Base-by-base conservation (phyloP, 1,140 invertebrate species). In the Microplitis demolitor region DNA sequence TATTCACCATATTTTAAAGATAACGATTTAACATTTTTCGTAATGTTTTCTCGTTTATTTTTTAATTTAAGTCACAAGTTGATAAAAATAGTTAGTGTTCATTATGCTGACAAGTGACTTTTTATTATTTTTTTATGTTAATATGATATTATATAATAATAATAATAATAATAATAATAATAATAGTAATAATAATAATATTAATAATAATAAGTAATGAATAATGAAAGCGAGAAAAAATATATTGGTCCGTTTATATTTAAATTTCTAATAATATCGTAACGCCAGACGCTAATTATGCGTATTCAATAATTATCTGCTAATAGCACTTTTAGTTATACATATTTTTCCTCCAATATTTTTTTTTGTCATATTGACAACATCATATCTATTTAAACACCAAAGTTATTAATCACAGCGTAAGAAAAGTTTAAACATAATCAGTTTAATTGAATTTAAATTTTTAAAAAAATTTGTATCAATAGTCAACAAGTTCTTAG, bases 241-340 rank as follows among this genome's bases (percentile, higher is more conserved):
- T 64, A 74, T 13, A 74, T 79, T 78, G 77, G 76, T 81, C 76
- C 73, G 31, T 73, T 77, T 56, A 71, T 62, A 31, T 60, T 60
- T 60, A 34, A 60, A 33, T 34, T 31, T 31, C 58, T 33, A 60
- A 60, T 13, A 60, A 24, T 60, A 24, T 11, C 58, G 24, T 60
- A 61, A 31, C 53, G 24, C 45, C 11, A 64, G 9, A 64, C 14
- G 62, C 14, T 4, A 37, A 37, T 62, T 35, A n/a, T 31, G 31
- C 31, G 13, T 35, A 62, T 62, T 13, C 35, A 24, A 24, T 24
- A 24, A 24, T 60, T 60, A 34, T 31, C 72, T 63, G 71, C 76
- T 78, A 78, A 78, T 78, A 79, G 78, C 77, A 78, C 76, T 78
- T 78, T 73, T 78, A 70, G 54, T 68, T 33, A 16, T 50, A 4